Base-by-base conservation (phyloP, 2,797 vertebrate species). In the Amniataba percoides region DNA sequence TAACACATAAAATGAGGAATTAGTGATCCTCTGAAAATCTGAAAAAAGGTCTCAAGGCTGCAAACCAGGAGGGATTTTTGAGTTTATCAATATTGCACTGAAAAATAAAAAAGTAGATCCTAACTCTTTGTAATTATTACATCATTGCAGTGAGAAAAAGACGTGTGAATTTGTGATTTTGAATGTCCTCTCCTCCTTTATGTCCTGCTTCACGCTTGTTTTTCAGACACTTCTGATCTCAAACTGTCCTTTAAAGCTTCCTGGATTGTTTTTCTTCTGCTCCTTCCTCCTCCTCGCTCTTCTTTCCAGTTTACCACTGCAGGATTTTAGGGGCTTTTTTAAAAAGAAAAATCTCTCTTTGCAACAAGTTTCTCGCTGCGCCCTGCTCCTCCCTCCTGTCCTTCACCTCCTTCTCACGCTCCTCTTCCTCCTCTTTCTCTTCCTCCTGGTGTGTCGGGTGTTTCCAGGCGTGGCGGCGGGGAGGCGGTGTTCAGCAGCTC, bases 161-260 rank as follows among this genome's bases (percentile, higher is more conserved):
- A 68, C 11, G 9, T 5, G 46, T 67, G 19, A 36, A 13, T 48
- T 61, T 67, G 63, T 90, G 72, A 80, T 76, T 70, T 78, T 51
- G 19, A 58, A 73, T 70, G 15, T 77, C 81, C 59, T 81, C 74
- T 77, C 67, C 77, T 85, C 76, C 68, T 55, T 59, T 67, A n/a
- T 48, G 34, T 87, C 74, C 78, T 69, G 56, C 69, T 66, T 88
- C 76, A 68, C 65, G 21, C 39, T 45, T 53, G 23, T 71, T 78
- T 78, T 77, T 88, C 88, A 93, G 90, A 88, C 42, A 80, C 66
- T 19, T 23, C 81, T 92, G 75, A 91, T 36, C 83, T 89, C 68
- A 71, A 53, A 51, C 74, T 82, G 23, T 73, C 62, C 57, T 67
- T 67, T n/a, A 27, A 49, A 67, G 31, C 62, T 51, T 78, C 34